Base-by-base conservation (phyloP, 2,797 vertebrate species). In the Aldrovandia affinis region DNA sequence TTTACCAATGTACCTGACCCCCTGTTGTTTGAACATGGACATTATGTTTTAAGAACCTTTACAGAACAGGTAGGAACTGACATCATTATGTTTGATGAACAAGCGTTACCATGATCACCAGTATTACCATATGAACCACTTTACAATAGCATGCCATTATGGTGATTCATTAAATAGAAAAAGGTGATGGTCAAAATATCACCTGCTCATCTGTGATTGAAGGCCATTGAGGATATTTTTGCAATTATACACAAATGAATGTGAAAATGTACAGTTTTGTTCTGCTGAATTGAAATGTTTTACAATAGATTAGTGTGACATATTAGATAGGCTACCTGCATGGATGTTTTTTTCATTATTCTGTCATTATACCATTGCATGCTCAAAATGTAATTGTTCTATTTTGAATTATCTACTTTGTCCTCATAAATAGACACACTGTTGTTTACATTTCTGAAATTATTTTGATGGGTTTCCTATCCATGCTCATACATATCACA, bases 241-340 rank as follows among this genome's bases (percentile, higher is more conserved):
- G 68, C 68, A 70, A 70, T 70, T 70, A 70, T 39, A 15, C 15
- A 39, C 20, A 18, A 70, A 70, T 70, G 36, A 70, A 70, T 70
- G 68, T 39, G 36, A 70, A 70, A 70, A 70, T 70, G 68, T 70
- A 70, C 39, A 39, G 30, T 39, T 39, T 70, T 70, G 15, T 70
- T 33, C 68, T 4, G 25, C 33, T 70, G 68, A 39, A 15, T 20
- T 70, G 30, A 70, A 70, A 70, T 20, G 68, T 39, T 30, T 12
- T 70, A 20, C n/a, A 70, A 70, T 70, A 70, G 68, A 70, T 70
- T 70, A 70, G 68, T 39, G 68, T 70, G 68, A 30, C 68, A 70
- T 15, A 39, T 22, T 36, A 14, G 15, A 36, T 22, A 36, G 68
- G 6, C 36, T 70, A 70, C 30, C 30, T 36, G 28, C n/a, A n/a